Evolutionary conservation across 2,888 invertebrate species (phyloP).

Genomic region (Strigamia crassipes): DNA sequence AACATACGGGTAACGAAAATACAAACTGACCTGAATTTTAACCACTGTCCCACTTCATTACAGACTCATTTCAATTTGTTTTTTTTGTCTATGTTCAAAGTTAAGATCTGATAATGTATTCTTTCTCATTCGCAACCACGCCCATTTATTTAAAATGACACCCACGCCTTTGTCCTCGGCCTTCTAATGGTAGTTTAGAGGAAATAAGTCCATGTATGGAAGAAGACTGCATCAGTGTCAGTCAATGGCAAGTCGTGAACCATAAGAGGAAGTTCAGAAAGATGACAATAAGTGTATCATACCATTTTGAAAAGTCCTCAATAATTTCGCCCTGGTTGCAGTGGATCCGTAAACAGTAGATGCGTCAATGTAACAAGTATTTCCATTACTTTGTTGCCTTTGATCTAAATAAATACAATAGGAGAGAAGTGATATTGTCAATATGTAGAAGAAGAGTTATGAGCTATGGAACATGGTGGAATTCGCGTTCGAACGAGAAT

Average conservation of each 20-base stretch:
- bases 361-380: constrained; percentile 52
- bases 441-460: no score
- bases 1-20: neutral
- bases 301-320: constrained; percentile 50
- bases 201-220: neutral
- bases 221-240: neutral
- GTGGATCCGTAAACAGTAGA: constrained; percentile 52
- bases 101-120: neutral
- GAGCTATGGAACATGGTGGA: no score
- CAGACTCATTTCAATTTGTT: neutral
- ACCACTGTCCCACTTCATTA: constrained; percentile 2
- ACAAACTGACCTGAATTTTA: constrained; percentile 8
- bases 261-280: neutral
- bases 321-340: constrained; percentile 48
- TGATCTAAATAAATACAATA: constrained; percentile 46
- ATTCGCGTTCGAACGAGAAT: no score
- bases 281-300: neutral
- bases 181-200: neutral
- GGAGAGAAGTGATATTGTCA: neutral
- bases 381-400: constrained; percentile 52
- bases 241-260: constrained; percentile 28
- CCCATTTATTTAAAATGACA: neutral
- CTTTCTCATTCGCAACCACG: neutral
- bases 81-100: neutral
- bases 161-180: constrained; percentile 31